phyloP scores from a whole-genome alignment of 2,113 vertebrate species.

The Bagarius yarrelli region DNA sequence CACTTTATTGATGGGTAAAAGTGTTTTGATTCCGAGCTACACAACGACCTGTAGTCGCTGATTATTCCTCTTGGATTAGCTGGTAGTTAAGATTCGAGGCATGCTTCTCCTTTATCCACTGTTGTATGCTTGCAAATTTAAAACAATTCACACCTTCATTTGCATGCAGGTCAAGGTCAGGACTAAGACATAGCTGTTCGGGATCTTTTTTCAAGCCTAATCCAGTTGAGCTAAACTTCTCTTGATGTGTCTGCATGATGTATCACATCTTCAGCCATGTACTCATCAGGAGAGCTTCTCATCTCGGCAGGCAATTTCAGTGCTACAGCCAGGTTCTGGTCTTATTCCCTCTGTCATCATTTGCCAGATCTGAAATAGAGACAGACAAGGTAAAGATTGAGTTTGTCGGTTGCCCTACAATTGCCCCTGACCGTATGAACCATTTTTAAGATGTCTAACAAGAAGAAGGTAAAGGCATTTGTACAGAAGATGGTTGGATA shows the following conservation, averaged over 20 bases:
- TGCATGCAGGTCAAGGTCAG: background rate
- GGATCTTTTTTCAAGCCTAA: background rate
- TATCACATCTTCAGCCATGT: background rate
- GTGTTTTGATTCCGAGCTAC: background rate
- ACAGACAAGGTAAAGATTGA: background rate
- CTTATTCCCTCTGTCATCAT: background rate
- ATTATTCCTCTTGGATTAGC: background rate
- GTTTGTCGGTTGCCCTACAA: background rate
- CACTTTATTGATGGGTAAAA: background rate
- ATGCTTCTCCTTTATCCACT: background rate
- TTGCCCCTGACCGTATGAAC: background rate
- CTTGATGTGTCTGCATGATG: background rate
- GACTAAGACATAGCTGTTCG: background rate
- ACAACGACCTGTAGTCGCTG: background rate
- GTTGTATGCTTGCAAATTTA: background rate
- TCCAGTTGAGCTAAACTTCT: background rate
- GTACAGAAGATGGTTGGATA: too few species aligned
- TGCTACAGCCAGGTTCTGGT: slow-evolving; percentile 4
- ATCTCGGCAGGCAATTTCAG: background rate
- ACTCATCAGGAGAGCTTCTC: slow-evolving; percentile 9
- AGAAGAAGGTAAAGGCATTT: background rate
- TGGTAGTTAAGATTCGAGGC: background rate
- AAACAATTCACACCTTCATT: background rate
- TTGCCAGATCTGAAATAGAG: slow-evolving; percentile 9
- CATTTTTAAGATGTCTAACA: background rate